Percentiles rank a stretch among this genome's conserved stretches.
These are phyloP conservation scores for Matsumyia berberina DNA, from an alignment of 2,888 invertebrate genomes.

Conservation along the genomic window DNA sequence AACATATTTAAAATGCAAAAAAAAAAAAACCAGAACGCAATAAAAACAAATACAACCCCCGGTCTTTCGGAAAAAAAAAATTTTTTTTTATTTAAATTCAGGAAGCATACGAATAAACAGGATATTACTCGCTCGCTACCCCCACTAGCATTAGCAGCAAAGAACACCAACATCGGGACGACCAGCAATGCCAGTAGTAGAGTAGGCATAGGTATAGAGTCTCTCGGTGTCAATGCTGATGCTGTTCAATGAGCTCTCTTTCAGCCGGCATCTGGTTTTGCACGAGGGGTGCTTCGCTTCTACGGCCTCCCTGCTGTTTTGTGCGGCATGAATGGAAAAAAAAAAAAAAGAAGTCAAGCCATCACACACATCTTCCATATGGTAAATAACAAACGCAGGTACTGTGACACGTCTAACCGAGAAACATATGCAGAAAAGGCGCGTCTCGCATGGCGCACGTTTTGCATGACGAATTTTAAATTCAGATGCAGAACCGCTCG, in stretches of 20 bases:
- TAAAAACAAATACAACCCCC: constrained; percentile 57
- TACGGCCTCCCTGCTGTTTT: constrained; percentile 37
- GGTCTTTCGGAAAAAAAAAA: constrained; percentile 23
- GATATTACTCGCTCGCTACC: constrained; percentile 67
- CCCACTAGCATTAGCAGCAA: constrained; percentile 20
- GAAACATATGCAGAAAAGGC: constrained; percentile 42
- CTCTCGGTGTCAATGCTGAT: constrained; percentile 37
- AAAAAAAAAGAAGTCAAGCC: too few species aligned
- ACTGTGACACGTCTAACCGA: constrained; percentile 45
- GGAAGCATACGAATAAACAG: constrained; percentile 71
- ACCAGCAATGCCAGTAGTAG: constrained; percentile 12
- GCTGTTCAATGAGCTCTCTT: constrained; percentile 33
- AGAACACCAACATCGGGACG: background rate
- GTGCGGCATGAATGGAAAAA: constrained; percentile 59
- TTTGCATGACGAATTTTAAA: constrained; percentile 61
- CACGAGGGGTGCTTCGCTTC: constrained; percentile 24
- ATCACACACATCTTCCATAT: constrained; percentile 54
- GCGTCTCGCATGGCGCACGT: constrained; percentile 45
- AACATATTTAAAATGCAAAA: constrained; percentile 28
- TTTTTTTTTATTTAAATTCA: constrained; percentile 64
- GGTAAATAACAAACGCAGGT: constrained; percentile 58
- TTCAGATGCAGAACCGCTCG: constrained; percentile 39
- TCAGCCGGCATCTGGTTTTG: constrained; percentile 33
- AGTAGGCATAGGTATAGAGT: background rate
- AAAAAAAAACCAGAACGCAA: constrained; percentile 37